Base-by-base conservation (phyloP, 2,797 vertebrate genomes). In the Lithobates sylvaticus region DNA sequence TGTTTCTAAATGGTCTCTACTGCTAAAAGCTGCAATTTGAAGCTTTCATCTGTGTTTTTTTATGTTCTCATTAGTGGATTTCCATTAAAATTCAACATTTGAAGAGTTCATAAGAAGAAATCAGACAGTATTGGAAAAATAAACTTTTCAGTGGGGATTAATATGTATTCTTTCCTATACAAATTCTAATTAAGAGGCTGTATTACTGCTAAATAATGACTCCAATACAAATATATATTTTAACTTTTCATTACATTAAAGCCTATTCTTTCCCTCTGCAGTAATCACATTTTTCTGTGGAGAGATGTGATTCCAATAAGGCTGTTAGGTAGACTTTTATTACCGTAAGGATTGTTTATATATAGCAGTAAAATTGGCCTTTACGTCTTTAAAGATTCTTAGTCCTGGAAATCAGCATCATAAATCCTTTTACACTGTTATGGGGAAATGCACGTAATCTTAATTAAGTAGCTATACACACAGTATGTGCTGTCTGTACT, bases 1-100 rank as follows among this genome's bases (percentile, higher is more conserved):
- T 79, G 71, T 78, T 79, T 32, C 76, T 87, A 78, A 87, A 87
- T 78, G 69, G 81, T 78, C 27, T 79, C 39, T 29, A 44, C 81
- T 69, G 76, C 73, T 87, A 87, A 87, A 87, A 83, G 86, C 86
- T 78, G 54, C 76, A 79, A 83, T 79, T 84, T 87, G 76, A 87
- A 83, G 81, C 81, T 87, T 87, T 87, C 75, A 78, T 83, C 75
- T 78, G 16, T 50, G 6, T 82, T 73, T 61, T 85, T 76, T 77
- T 58, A 23, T 32, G 18, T 79, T 79, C 77, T 87, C 61, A 87
- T 87, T 87, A 87, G 76, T 64, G 42, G 34, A 26, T 84, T 86
- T 87, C 86, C 86, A 87, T 84, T 87, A 79, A 75, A 72, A 74
- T 68, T 21, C 69, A 73, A 78, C 68, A 65, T 73, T 42, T 71